Evolutionary conservation across 2,113 vertebrate species (phyloP), one percentile per base, ranked within the genome.

Genomic region (Pholis gunnellus): DNA sequence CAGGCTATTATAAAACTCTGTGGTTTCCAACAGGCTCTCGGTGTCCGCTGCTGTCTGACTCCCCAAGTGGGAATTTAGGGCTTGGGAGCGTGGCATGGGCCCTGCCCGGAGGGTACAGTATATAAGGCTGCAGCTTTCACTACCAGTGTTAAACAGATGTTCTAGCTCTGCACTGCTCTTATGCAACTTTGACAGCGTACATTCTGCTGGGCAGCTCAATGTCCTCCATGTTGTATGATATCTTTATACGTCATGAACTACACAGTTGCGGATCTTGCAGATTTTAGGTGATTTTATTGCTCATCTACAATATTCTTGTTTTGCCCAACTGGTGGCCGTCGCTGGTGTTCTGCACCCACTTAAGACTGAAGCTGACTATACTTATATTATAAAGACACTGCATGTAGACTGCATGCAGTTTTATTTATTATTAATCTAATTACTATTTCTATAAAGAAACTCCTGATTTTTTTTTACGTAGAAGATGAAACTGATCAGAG

Each of bases 31-130:
- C 25, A 76, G 87, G 82, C 83, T 83, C 72, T 71, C 42, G 52
- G 70, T 89, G 89, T 93, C 90, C 90, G 78, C 77, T 89, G 85
- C 87, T 71, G 84, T 83, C 90, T 85, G 74, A 89, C 87, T 92
- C 81, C 65, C 78, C 44, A 84, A 91, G 85, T 92, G 91, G 93
- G 88, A 93, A 93, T 92, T 92, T 90, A 88, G 79, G 85, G 85
- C 78, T 88, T 88, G 89, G 89, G 88, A 91, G 89, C 83, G 63
- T 88, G 92, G 89, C 90, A 91, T 65, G 83, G 65, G 86, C 87
- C 74, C 84, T 85, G 90, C 92, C 87, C 82, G 78, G 81, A 85
- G 89, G 85, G 90, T 87, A 86, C 85, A 78, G 89, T 88, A 86
- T 85, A 83, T 81, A 85, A 82, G 85, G 64, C 90, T 92, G 82